phyloP scores from a whole-genome alignment of 1,140 invertebrate species.

The Drosophila parvula region DNA sequence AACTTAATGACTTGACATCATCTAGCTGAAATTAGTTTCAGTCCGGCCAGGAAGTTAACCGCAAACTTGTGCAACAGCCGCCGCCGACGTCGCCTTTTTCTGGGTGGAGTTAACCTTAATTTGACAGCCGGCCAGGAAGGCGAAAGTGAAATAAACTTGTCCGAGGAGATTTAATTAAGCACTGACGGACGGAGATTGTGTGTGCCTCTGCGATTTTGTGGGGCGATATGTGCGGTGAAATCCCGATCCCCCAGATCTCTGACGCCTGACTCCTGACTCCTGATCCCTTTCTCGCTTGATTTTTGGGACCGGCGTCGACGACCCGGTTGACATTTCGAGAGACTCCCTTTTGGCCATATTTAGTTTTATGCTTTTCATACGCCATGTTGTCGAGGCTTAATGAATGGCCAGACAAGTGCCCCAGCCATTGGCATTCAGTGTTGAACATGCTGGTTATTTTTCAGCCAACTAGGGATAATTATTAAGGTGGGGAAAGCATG shows the following conservation, averaged over 20 bases:
- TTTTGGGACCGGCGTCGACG: neutral
- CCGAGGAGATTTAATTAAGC: constrained; percentile 68
- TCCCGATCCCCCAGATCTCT: constrained; percentile 25
- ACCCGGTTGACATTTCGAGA: constrained; percentile 62
- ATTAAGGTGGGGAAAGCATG: neutral
- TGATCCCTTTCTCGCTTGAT: constrained; percentile 24
- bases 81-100: neutral
- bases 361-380: constrained; percentile 44
- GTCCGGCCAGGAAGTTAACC: constrained; percentile 13
- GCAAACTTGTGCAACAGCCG: constrained; percentile 44
- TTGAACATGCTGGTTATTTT: neutral
- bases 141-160: constrained; percentile 61
- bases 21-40: constrained; percentile 61
- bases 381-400: constrained; percentile 45
- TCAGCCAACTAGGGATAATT: neutral
- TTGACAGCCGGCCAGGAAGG: constrained; percentile 51
- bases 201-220: constrained; percentile 5
- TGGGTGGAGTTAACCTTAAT: constrained; percentile 54
- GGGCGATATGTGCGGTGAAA: constrained; percentile 18
- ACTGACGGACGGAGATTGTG: constrained; percentile 52
- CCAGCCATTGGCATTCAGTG: neutral
- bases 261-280: constrained; percentile 23
- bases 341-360: constrained; percentile 44
- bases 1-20: constrained; percentile 58
- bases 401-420: constrained; percentile 62